Evolutionary conservation across 2,888 invertebrate species (phyloP).

Genomic region (Aphrophora alni): DNA sequence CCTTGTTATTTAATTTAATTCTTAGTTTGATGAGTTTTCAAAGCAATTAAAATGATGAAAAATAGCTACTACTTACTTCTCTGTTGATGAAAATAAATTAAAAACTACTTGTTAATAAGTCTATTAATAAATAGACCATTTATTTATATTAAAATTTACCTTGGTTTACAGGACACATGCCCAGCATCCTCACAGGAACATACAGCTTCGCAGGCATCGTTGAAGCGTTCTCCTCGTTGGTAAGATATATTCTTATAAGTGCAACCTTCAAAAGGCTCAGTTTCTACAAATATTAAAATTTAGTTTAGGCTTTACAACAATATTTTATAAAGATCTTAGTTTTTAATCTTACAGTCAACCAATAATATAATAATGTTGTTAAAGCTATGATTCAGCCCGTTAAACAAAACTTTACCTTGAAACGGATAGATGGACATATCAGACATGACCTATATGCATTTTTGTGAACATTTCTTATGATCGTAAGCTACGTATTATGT

Average conservation of each 20-base stretch:
- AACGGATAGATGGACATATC: too few species aligned
- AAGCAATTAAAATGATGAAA: too few species aligned
- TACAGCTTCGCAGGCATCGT: constrained; percentile 80
- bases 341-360: not conserved
- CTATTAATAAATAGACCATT: too few species aligned
- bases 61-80: too few species aligned
- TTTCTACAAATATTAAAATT: constrained; percentile 49
- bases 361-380: not conserved
- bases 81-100: too few species aligned
- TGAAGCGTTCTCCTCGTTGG: constrained; percentile 72
- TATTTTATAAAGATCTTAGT: not conserved
- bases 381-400: not conserved
- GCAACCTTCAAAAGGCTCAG: constrained; percentile 63
- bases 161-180: constrained; percentile 73
- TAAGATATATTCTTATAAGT: constrained; percentile 73
- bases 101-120: too few species aligned
- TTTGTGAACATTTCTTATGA: too few species aligned
- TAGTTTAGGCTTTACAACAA: not conserved
- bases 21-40: too few species aligned
- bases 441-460: too few species aligned
- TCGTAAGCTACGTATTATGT: too few species aligned
- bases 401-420: not conserved
- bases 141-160: too few species aligned
- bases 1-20: too few species aligned
- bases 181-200: constrained; percentile 80